phyloP scores from a whole-genome alignment of 23 tunicate genomes.

The Botrylloides violaceus region DNA sequence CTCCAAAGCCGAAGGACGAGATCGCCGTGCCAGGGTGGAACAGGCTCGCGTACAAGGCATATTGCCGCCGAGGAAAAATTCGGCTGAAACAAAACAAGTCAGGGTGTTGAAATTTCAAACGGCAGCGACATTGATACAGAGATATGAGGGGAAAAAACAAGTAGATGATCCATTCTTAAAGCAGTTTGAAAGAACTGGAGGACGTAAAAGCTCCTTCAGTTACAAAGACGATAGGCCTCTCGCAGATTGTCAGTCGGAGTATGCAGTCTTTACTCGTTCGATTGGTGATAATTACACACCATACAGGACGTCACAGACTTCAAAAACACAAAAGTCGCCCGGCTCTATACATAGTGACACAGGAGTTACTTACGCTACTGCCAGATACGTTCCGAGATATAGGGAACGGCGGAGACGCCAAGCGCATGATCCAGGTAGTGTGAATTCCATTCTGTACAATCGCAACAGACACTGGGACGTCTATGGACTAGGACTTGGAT shows the following conservation, averaged over 20 bases:
- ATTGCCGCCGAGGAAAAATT: slow-evolving; percentile 33
- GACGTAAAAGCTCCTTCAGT: not conserved
- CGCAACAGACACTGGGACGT: no score
- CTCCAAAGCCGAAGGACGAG: slow-evolving; percentile 38
- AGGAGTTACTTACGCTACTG: not conserved
- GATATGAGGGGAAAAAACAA: slow-evolving; percentile 20
- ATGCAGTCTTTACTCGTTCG: not conserved
- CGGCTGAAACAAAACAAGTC: slow-evolving; percentile 28
- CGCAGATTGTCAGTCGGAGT: not conserved
- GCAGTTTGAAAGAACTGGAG: not conserved
- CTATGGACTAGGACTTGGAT: no score
- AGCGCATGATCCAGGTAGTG: not conserved
- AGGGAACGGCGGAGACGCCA: not conserved
- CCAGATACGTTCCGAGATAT: slow-evolving; percentile 21
- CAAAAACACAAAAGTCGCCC: not conserved
- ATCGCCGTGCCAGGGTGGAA: slow-evolving; percentile 49
- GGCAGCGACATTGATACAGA: slow-evolving; percentile 29
- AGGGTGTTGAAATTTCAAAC: slow-evolving; percentile 12
- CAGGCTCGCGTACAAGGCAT: slow-evolving; percentile 48
- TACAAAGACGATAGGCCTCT: not conserved
- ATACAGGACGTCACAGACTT: not conserved
- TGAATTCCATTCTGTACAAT: no score
- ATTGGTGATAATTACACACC: not conserved
- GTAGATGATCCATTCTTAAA: slow-evolving; percentile 6
- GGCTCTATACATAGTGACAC: slow-evolving; percentile 17